These are phyloP conservation scores for Chymomyza procnemis DNA, from an alignment of 2,888 invertebrate genomes.

Conservation along the genomic window DNA sequence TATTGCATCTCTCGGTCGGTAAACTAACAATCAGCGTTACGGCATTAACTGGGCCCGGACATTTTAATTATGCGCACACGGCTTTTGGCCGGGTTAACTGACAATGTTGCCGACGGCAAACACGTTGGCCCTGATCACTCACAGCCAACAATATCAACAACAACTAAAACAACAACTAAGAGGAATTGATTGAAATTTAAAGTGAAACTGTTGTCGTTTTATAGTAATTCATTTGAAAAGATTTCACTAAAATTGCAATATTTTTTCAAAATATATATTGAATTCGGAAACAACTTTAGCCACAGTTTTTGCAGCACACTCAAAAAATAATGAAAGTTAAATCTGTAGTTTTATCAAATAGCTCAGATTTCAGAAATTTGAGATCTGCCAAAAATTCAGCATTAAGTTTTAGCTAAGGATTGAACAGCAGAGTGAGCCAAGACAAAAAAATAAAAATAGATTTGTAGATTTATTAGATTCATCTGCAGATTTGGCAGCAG, in stretches of 20 bases:
- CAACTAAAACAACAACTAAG: not conserved
- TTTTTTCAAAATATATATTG: not conserved
- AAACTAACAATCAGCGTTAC: not conserved
- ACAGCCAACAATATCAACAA: too few species aligned
- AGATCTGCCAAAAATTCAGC: too few species aligned
- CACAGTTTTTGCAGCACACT: too few species aligned
- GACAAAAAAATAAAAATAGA: too few species aligned
- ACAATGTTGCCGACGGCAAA: constrained; percentile 23
- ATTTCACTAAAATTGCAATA: not conserved
- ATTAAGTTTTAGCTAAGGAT: too few species aligned
- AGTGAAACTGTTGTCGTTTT: not conserved
- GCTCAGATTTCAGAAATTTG: too few species aligned
- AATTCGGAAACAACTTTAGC: too few species aligned
- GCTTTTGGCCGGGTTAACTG: not conserved
- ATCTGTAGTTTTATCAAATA: too few species aligned
- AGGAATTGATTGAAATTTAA: constrained; percentile 11
- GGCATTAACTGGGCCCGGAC: not conserved
- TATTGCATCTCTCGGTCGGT: constrained; percentile 20
- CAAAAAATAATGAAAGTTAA: too few species aligned
- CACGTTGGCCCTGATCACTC: constrained; percentile 65
- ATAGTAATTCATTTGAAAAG: not conserved
- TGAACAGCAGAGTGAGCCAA: too few species aligned
- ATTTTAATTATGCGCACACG: not conserved
- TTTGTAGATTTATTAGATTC: too few species aligned
- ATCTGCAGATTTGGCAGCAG: too few species aligned